Percentiles rank a stretch among this genome's conserved stretches.
Evolutionary conservation across 2,888 invertebrate genomes (phyloP).

Genomic region (Agriotes lineatus): DNA sequence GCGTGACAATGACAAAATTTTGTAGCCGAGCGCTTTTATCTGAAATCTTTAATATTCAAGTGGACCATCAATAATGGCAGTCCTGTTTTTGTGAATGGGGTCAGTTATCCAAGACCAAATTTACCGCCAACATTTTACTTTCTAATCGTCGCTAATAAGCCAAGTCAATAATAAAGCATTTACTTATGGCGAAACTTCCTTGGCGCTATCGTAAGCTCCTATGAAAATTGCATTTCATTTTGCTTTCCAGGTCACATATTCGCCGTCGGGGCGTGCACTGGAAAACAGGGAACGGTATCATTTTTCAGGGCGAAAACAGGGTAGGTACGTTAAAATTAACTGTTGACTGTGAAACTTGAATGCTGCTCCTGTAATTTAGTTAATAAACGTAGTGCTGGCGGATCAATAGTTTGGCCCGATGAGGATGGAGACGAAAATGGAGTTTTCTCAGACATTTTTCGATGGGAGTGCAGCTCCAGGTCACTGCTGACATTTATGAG

Average conservation of each 20-base stretch:
- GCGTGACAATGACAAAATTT: no score
- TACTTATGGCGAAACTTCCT: no score
- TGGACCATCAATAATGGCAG: no score
- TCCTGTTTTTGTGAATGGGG: no score
- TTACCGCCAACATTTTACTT: no score
- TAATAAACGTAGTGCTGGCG: conserved; percentile 1
- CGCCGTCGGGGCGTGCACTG: not conserved
- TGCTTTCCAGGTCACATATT: not conserved
- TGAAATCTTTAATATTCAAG: no score
- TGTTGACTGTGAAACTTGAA: not conserved
- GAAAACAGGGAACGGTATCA: not conserved
- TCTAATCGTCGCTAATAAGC: no score
- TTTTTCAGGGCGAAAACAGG: not conserved
- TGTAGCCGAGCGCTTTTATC: no score
- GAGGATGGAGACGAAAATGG: not conserved
- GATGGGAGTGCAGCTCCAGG: not conserved
- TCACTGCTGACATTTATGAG: not conserved
- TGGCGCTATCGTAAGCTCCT: no score
- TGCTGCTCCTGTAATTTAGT: conserved; percentile 1
- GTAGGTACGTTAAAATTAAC: conserved; percentile 12
- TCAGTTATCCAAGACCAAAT: no score
- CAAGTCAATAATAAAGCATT: no score
- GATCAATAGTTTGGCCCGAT: conserved; percentile 4
- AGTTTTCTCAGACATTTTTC: not conserved
- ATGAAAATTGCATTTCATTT: no score